Evolutionary conservation across 2,797 vertebrate species (phyloP).

Genomic region (Microctenopoma stevenorrisi): DNA sequence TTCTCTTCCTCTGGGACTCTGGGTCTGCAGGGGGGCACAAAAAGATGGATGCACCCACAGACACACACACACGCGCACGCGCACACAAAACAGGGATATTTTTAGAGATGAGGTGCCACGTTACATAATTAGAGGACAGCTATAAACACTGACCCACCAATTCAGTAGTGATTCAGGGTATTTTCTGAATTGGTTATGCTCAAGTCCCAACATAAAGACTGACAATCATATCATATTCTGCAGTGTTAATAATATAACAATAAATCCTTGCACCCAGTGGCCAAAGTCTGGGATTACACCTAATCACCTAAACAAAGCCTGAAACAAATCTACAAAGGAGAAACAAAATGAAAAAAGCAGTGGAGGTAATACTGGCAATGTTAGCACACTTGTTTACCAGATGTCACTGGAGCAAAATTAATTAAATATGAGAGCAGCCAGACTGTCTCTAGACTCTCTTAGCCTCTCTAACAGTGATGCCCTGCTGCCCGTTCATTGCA

Average conservation of each 20-base stretch:
- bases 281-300: conserved; percentile 12
- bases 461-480: not conserved
- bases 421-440: conserved; percentile 59
- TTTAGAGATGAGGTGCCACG: conserved; percentile 26
- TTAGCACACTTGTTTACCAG: conserved; percentile 35
- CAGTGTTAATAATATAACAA: not conserved
- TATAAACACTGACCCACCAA: not conserved
- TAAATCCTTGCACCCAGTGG: conserved; percentile 4
- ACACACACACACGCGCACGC: not conserved
- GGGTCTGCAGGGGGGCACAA: conserved; percentile 84
- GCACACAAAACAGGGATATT: conserved; percentile 11
- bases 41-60: conserved; percentile 1
- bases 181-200: not conserved
- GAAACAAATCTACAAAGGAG: not conserved
- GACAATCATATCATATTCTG: not conserved
- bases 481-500: conserved; percentile 37
- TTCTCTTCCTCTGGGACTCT: conserved; percentile 95
- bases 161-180: not conserved
- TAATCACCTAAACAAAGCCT: conserved; percentile 29
- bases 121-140: not conserved
- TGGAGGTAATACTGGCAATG: not conserved
- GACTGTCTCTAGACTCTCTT: conserved; percentile 16
- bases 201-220: not conserved
- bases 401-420: conserved; percentile 35
- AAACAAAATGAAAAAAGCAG: conserved; percentile 3